Conservation (phyloP, 2,888 invertebrate species). For the Leptinotarsa tumamoca region DNA sequence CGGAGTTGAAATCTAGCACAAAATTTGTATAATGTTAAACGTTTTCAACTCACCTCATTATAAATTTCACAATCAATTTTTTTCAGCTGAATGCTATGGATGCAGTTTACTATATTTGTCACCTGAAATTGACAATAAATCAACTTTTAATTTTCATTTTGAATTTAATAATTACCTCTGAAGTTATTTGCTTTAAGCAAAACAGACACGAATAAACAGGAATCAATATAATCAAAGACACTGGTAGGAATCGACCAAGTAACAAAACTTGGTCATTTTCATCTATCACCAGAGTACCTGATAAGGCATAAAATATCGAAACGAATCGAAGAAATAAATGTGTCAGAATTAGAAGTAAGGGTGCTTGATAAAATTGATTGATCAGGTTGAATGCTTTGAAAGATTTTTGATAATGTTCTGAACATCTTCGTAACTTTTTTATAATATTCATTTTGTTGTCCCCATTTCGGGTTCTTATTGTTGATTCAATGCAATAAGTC, state of each 20-base stretch:
- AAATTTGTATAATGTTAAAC: neutral
- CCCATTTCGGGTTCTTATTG: neutral
- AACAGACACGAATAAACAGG: too few relatives aligned
- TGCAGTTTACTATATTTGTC: too few relatives aligned
- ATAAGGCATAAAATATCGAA: neutral
- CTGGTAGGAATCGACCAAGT: too few relatives aligned
- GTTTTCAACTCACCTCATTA: conserved; percentile 2
- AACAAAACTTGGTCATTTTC: too few relatives aligned
- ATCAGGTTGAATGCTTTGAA: neutral
- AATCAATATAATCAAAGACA: too few relatives aligned
- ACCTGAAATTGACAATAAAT: too few relatives aligned
- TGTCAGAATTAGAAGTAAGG: neutral
- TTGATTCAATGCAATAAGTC: neutral
- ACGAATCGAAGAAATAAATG: neutral
- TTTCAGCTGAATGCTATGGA: neutral
- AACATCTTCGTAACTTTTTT: neutral
- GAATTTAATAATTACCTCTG: too few relatives aligned
- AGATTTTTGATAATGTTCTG: neutral
- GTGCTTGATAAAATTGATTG: neutral
- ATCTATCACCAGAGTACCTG: too few relatives aligned
- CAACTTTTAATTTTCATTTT: too few relatives aligned
- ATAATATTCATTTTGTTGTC: neutral
- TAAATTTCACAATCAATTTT: neutral
- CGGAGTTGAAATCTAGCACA: neutral
- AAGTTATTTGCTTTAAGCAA: too few relatives aligned